Conservation (phyloP, 2,113 vertebrate species). For the Numida meleagris region DNA sequence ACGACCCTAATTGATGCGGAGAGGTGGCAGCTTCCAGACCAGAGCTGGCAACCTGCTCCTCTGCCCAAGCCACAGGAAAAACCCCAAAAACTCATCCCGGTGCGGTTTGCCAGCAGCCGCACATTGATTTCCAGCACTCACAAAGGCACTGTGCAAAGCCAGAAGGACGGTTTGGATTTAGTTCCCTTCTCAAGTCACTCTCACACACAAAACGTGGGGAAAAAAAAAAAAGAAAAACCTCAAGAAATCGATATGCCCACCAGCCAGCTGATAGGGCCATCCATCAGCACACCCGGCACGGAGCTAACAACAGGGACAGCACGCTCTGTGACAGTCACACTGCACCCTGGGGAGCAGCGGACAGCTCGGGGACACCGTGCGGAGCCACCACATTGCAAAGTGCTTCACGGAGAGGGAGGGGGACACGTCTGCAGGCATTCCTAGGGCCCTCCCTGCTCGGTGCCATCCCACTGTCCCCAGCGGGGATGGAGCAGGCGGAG, state of each 20-base stretch:
- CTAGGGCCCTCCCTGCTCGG: neutral
- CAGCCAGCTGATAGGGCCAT: constrained; percentile 4
- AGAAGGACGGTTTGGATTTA: neutral
- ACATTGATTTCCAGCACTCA: neutral
- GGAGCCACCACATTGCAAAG: neutral
- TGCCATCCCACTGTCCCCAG: neutral
- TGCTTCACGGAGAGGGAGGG: neutral
- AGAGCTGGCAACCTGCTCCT: neutral
- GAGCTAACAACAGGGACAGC: constrained; percentile 5
- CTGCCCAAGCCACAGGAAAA: neutral
- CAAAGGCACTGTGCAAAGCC: neutral
- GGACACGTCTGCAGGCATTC: neutral
- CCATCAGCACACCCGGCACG: neutral
- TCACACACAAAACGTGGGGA: neutral
- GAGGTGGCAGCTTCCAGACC: neutral
- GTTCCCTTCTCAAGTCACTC: neutral
- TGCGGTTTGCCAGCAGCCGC: neutral
- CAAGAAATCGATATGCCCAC: constrained; percentile 37
- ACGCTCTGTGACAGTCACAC: neutral
- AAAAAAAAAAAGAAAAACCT: fast-evolving
- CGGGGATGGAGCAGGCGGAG: fast-evolving
- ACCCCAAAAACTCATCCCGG: neutral
- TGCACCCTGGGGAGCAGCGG: neutral
- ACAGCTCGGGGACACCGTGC: fast-evolving
- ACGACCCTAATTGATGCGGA: constrained; percentile 22